Conservation (phyloP, 2,797 vertebrate genomes). For the Danionella dracula region DNA sequence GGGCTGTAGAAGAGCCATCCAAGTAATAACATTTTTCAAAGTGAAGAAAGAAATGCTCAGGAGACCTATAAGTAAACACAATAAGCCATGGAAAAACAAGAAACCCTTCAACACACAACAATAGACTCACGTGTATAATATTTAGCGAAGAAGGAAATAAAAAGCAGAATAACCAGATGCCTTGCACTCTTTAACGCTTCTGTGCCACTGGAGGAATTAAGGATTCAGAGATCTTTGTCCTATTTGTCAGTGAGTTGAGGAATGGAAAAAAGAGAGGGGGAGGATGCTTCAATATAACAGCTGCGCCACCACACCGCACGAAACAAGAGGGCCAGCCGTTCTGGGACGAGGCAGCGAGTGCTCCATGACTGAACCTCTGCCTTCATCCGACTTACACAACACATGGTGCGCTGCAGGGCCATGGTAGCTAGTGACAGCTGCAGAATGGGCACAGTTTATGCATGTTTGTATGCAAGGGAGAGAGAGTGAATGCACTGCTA, state of each 20-base stretch:
- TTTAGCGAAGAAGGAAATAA: conserved; percentile 42
- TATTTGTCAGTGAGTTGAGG: conserved; percentile 20
- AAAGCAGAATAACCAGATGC: conserved; percentile 55
- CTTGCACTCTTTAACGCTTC: conserved; percentile 64
- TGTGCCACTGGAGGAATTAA: conserved; percentile 67
- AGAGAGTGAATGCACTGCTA: background rate
- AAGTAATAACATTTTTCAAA: background rate
- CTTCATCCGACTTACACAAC: conserved; percentile 35
- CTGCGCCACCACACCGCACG: conserved; percentile 26
- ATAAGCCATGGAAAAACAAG: conserved; percentile 15
- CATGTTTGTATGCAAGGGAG: background rate
- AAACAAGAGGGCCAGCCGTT: conserved; percentile 36
- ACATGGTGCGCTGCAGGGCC: conserved; percentile 45
- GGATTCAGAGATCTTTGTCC: conserved; percentile 60
- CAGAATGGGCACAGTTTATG: conserved; percentile 8
- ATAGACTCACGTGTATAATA: conserved; percentile 43
- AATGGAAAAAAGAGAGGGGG: conserved; percentile 33
- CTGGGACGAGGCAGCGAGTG: conserved; percentile 28
- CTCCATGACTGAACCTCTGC: conserved; percentile 43
- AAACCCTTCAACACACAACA: conserved; percentile 51
- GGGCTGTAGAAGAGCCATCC: background rate
- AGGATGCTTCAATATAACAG: conserved; percentile 36
- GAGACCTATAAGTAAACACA: conserved; percentile 36
- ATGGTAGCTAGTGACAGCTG: conserved; percentile 36
- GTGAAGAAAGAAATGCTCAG: background rate